These are phyloP conservation scores for Diarsia dahlii DNA, from an alignment of 2,888 invertebrate genomes.

Conservation along the genomic window DNA sequence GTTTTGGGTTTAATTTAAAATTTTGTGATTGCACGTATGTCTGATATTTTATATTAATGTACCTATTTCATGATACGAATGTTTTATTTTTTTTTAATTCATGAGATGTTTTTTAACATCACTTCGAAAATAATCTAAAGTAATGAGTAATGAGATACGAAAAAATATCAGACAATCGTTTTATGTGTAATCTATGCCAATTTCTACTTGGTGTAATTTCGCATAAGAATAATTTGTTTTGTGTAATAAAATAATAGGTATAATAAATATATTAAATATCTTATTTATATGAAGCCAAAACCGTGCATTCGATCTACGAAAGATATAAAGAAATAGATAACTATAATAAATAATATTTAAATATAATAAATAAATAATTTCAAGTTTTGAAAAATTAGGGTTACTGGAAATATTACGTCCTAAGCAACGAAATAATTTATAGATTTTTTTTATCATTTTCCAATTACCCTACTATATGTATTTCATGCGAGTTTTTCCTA, in stretches of 20 bases:
- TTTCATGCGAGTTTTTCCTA: slow-evolving; percentile 60
- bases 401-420: slow-evolving; percentile 64
- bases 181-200: slow-evolving; percentile 45
- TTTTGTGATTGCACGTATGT: background rate
- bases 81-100: too few relatives aligned
- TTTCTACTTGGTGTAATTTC: slow-evolving; percentile 58
- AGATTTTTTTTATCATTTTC: slow-evolving; percentile 31
- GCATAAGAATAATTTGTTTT: slow-evolving; percentile 43
- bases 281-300: slow-evolving; percentile 69
- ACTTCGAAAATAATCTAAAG: background rate
- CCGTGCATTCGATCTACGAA: slow-evolving; percentile 75
- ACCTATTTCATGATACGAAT: too few relatives aligned
- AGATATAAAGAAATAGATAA: slow-evolving; percentile 44
- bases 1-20: slow-evolving; percentile 8
- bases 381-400: slow-evolving; percentile 60
- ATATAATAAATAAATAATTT: slow-evolving; percentile 36
- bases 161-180: slow-evolving; percentile 30
- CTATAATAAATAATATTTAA: slow-evolving; percentile 36
- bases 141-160: background rate
- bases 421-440: slow-evolving; percentile 31
- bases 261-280: slow-evolving; percentile 62
- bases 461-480: slow-evolving; percentile 57
- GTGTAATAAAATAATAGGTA: slow-evolving; percentile 49
- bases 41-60: slow-evolving; percentile 3
- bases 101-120: too few relatives aligned